These are phyloP conservation scores for Anoncus sp. DNA, from an alignment of 2,888 invertebrate genomes.

Conservation along the genomic window DNA sequence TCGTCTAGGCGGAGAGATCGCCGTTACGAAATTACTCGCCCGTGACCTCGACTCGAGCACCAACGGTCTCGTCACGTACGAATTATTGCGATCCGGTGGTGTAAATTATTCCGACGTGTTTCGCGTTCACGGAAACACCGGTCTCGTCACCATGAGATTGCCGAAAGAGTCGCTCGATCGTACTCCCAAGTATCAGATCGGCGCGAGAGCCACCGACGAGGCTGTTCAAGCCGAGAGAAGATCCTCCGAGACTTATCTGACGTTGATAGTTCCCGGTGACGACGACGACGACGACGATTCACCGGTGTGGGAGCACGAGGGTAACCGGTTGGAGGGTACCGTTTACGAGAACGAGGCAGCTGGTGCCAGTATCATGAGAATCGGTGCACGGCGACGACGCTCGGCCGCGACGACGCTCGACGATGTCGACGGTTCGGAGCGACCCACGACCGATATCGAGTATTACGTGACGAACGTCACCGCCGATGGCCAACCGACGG, in stretches of 20 bases:
- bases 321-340: constrained; percentile 89
- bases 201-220: constrained; percentile 95
- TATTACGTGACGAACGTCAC: constrained; percentile 96
- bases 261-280: constrained; percentile 89
- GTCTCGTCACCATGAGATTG: constrained; percentile 83
- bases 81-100: constrained; percentile 88
- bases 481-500: constrained; percentile 91
- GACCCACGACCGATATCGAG: constrained; percentile 88
- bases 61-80: constrained; percentile 96
- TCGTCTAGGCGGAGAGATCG: constrained; percentile 85
- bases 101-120: constrained; percentile 88
- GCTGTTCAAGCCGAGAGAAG: constrained; percentile 95
- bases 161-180: constrained; percentile 85
- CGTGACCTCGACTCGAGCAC: constrained; percentile 95
- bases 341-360: constrained; percentile 95
- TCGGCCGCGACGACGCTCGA: too few species aligned
- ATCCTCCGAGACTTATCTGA: constrained; percentile 94
- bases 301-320: constrained; percentile 83
- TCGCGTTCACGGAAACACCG: constrained; percentile 91
- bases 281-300: constrained; percentile 83
- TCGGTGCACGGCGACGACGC: constrained; percentile 89
- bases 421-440: too few species aligned
- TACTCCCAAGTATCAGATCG: constrained; percentile 90
- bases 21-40: constrained; percentile 91
- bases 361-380: constrained; percentile 93